Conservation (phyloP, 2,113 vertebrate genomes). For the Thamnaconus septentrionalis region DNA sequence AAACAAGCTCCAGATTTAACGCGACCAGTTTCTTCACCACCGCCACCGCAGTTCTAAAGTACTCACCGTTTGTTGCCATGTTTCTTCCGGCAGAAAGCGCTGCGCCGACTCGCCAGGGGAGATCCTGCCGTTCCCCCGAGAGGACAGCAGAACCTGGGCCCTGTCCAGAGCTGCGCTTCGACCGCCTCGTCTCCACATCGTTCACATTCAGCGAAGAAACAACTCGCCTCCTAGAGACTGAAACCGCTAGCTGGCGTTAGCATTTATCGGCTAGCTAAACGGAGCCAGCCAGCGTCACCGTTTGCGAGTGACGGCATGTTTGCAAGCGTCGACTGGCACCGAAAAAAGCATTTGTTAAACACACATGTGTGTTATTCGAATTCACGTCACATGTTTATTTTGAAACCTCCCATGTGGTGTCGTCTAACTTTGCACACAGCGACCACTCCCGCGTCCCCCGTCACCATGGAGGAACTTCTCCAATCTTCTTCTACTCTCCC, state of each 20-base stretch:
- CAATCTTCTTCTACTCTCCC: neutral
- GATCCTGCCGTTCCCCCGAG: conserved; percentile 38
- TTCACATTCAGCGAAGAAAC: neutral
- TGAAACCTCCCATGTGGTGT: neutral
- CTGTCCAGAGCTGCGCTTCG: conserved; percentile 72
- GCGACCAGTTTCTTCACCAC: neutral
- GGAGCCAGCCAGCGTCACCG: too few relatives aligned
- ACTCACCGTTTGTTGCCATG: conserved; percentile 15
- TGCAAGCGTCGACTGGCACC: neutral
- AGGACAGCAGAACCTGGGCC: conserved; percentile 70
- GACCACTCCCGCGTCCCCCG: conserved; percentile 7
- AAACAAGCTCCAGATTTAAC: neutral
- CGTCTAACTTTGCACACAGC: too few relatives aligned
- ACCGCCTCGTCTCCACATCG: conserved; percentile 69
- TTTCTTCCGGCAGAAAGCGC: neutral
- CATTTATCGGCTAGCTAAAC: neutral
- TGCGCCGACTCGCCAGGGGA: neutral
- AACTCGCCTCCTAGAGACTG: neutral
- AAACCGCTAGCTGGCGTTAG: neutral
- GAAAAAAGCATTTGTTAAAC: too few relatives aligned
- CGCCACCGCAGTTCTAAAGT: neutral
- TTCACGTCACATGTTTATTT: neutral
- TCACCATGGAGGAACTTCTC: conserved; percentile 21
- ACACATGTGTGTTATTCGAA: too few relatives aligned
- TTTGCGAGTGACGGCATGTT: too few relatives aligned